Evolutionary conservation across 64 coral and sea anemone genomes (phyloP).

Genomic region (Dendronephthya gigantea): DNA sequence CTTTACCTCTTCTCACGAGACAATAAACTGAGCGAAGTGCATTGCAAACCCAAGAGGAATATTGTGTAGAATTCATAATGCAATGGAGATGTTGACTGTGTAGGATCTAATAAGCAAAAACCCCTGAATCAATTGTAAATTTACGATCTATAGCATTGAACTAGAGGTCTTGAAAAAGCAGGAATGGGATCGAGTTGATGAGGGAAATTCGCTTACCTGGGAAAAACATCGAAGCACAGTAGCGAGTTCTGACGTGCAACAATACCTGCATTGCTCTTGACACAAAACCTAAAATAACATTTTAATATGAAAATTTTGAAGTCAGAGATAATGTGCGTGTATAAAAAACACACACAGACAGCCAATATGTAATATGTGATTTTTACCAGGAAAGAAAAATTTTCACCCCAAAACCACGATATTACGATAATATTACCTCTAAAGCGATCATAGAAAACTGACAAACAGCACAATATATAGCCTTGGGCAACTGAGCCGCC

Average conservation of each 20-base stretch:
- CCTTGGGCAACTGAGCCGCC: neutral
- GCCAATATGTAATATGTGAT: too few relatives aligned
- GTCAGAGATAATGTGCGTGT: too few relatives aligned
- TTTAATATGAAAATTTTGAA: neutral
- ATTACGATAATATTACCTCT: neutral
- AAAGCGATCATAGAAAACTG: neutral
- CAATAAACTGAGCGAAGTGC: neutral
- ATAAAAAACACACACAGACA: neutral
- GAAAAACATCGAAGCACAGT: neutral
- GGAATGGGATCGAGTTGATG: too few relatives aligned
- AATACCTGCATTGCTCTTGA: neutral
- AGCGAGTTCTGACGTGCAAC: neutral
- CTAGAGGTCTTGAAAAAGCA: too few relatives aligned
- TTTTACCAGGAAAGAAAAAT: too few relatives aligned
- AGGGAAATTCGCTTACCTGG: neutral
- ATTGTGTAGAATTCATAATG: neutral
- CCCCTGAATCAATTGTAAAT: too few relatives aligned
- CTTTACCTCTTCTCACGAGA: neutral
- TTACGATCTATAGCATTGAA: too few relatives aligned
- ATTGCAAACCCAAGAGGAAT: neutral
- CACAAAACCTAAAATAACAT: constrained; percentile 3
- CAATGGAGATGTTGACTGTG: neutral
- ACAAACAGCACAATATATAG: constrained; percentile 12
- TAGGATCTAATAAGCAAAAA: neutral
- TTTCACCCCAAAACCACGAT: neutral